phyloP scores from a whole-genome alignment of 1,140 invertebrate species.

The Armadillidium nasatum region DNA sequence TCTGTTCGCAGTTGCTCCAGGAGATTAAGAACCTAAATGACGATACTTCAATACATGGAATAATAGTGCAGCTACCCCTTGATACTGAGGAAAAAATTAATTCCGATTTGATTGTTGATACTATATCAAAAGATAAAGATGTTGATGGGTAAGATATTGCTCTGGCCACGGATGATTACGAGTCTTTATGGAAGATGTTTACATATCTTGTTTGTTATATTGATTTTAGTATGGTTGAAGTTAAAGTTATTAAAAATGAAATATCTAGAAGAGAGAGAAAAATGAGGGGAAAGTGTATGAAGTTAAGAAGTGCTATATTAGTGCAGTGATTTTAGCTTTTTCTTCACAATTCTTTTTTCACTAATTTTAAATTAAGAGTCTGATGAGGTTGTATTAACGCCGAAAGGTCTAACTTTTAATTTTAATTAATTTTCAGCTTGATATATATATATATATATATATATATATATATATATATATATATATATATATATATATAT shows the following conservation, averaged over 20 bases:
- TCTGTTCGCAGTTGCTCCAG: constrained; percentile 57
- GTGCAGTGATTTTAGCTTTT: too few relatives aligned
- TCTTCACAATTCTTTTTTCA: too few relatives aligned
- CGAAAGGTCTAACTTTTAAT: too few relatives aligned
- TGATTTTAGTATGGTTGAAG: background rate
- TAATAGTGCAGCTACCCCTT: constrained; percentile 95
- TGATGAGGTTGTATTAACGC: too few relatives aligned
- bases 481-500: too few relatives aligned
- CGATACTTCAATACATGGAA: constrained; percentile 81
- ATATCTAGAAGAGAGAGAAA: too few relatives aligned
- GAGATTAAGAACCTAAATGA: constrained; percentile 74
- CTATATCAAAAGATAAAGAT: constrained; percentile 74
- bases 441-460: too few relatives aligned
- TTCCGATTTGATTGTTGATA: constrained; percentile 77
- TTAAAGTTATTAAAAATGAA: background rate
- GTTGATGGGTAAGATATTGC: constrained; percentile 76
- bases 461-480: too few relatives aligned
- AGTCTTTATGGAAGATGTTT: background rate
- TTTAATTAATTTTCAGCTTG: too few relatives aligned
- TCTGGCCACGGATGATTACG: background rate
- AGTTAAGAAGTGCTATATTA: too few relatives aligned
- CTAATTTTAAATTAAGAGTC: too few relatives aligned
- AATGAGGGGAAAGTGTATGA: too few relatives aligned
- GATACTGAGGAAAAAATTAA: constrained; percentile 78
- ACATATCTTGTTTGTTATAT: background rate